Evolutionary conservation across 2,113 vertebrate species (phyloP).

Genomic region (Bombycilla garrulus): DNA sequence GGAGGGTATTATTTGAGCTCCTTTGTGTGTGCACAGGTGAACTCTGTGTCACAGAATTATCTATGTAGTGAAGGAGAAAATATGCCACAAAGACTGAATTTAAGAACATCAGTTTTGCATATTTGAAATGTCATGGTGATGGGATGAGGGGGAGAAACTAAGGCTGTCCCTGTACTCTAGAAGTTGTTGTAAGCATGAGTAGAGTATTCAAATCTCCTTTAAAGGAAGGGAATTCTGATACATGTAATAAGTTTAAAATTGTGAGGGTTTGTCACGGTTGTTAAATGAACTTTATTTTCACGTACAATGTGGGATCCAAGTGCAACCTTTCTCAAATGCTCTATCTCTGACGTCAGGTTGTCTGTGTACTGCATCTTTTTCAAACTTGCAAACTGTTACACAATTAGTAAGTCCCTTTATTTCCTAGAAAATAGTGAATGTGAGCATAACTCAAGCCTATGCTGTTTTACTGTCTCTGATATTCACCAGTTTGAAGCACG

Average conservation of each 20-base stretch:
- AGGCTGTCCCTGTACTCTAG: neutral
- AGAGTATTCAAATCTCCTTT: neutral
- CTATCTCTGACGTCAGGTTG: neutral
- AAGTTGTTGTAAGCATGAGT: neutral
- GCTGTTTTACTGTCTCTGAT: neutral
- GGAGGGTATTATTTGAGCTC: neutral
- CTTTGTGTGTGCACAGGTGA: fast-evolving
- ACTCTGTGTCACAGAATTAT: neutral
- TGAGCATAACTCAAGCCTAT: neutral
- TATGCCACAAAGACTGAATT: neutral
- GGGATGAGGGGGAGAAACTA: neutral
- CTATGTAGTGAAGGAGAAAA: neutral
- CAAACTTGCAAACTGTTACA: neutral
- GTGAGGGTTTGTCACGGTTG: neutral
- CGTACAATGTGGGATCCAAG: neutral
- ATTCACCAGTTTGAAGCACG: neutral
- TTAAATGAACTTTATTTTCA: neutral
- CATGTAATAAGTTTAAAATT: neutral
- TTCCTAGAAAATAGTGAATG: neutral
- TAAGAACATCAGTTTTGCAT: neutral
- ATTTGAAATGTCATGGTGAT: neutral
- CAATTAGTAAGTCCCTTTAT: neutral
- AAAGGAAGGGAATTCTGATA: neutral
- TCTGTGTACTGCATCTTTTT: neutral
- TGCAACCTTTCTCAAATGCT: neutral